Evolutionary conservation across 2,888 invertebrate species (phyloP), one percentile per base, ranked within the genome.

Genomic region (Tanytarsus gracilentus): DNA sequence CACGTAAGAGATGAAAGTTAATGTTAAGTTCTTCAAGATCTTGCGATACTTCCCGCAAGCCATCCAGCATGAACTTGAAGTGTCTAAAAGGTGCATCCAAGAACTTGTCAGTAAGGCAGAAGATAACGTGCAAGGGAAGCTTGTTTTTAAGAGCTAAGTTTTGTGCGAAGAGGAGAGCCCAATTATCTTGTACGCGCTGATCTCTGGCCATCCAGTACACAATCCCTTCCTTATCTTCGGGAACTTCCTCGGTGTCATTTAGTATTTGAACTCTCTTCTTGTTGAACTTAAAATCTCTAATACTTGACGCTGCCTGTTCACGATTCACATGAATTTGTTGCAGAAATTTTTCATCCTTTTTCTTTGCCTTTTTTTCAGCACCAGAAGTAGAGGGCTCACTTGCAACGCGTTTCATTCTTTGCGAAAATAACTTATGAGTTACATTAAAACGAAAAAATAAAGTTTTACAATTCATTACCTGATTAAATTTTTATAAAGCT

Each of bases 171-270:
- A 94, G 72, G 65, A 93, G 77, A 0, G 92, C 90, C 94, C 94
- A 94, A 69, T 94, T 94, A 70, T 94, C 94, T n/a, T 94, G 89
- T 11, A 92, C 85, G 64, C 94, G 77, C 65, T 84, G 85, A 73
- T 94, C 94, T 56, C 94, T 77, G 1, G 85, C 88, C 91, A 93
- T 94, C 93, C 93, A 94, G 70, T 94, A 94, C 1, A 62, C 26
- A 44, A 65, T 62, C 2, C 80, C 83, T 59, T 83, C 79, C 21
- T 77, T 75, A 9, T 75, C 68, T 62, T 80, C 80, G 53, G 78
- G 76, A 16, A 89, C 81, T 66, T 82, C 78, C 64, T 79, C 77
- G 56, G 76, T 78, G 18, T 79, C 72, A 2, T 84, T 81, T 33
- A 92, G 71, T 39, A 90, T 77, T 65, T 83, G 78, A 5, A 89